A percentile compares a stretch with the other conserved stretches of the same genome.
These are phyloP conservation scores for Maniola hyperantus DNA, from an alignment of 2,888 invertebrate species.

Conservation along the genomic window DNA sequence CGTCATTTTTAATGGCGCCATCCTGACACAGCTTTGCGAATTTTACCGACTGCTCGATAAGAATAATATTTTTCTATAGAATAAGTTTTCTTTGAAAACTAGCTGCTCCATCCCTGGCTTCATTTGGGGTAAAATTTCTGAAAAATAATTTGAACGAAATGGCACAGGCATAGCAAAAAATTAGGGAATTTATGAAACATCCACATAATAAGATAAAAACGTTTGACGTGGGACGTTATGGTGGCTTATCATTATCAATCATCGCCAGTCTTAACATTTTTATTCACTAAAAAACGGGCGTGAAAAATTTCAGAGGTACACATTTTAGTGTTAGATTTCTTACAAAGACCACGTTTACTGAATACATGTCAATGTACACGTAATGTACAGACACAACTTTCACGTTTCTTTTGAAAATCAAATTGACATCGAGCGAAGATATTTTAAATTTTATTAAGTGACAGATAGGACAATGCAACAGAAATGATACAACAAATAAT, in stretches of 20 bases:
- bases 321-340: neutral
- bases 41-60: neutral
- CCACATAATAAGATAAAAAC: neutral
- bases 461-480: neutral
- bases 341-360: neutral
- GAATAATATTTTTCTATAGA: neutral
- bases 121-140: too few relatives aligned
- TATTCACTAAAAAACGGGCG: neutral
- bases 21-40: constrained; percentile 34
- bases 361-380: neutral
- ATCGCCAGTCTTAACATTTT: neutral
- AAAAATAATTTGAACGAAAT: too few relatives aligned
- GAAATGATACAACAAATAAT: neutral
- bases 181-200: neutral
- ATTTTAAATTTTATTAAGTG: neutral
- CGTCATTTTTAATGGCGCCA: constrained; percentile 40
- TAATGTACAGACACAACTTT: constrained; percentile 5
- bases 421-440: constrained; percentile 24
- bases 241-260: neutral
- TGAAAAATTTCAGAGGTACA: constrained; percentile 2
- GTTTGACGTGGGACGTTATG: neutral
- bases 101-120: too few relatives aligned
- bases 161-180: neutral
- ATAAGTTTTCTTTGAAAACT: too few relatives aligned
- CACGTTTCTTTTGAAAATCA: constrained; percentile 29